Evolutionary conservation across 2,888 invertebrate genomes (phyloP).

Genomic region (Cataglyphis albicans): DNA sequence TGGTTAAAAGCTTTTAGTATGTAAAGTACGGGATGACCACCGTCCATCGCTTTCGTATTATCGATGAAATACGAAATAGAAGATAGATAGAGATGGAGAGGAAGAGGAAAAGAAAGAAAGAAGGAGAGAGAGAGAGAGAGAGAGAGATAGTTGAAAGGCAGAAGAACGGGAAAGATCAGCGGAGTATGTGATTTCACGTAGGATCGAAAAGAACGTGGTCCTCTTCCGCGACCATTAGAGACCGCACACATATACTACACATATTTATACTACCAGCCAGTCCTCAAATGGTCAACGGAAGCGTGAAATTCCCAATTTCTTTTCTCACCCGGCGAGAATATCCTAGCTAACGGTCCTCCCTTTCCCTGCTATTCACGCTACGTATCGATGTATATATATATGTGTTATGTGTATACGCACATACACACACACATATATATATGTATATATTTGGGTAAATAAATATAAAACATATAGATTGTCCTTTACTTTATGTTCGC

Average conservation of each 20-base stretch:
- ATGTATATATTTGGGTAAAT: conserved; percentile 4
- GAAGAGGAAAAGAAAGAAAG: not conserved
- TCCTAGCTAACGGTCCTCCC: conserved; percentile 62
- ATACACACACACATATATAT: too few relatives aligned
- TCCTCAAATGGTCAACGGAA: conserved; percentile 81
- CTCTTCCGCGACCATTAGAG: conserved; percentile 74
- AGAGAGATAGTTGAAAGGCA: conserved; percentile 32
- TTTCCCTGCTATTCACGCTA: conserved; percentile 39
- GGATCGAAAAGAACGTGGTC: conserved; percentile 70
- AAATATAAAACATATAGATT: conserved; percentile 18
- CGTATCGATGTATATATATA: too few relatives aligned
- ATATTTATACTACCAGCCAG: conserved; percentile 69
- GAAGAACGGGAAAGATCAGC: conserved; percentile 22
- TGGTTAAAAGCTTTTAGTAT: conserved; percentile 64
- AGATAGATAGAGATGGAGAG: conserved; percentile 15
- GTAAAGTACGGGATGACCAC: conserved; percentile 63
- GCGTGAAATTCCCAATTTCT: conserved; percentile 85
- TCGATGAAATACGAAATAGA: conserved; percentile 64
- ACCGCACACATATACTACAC: conserved; percentile 61
- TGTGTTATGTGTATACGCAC: not conserved
- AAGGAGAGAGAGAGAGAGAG: conserved; percentile 5
- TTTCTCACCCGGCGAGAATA: conserved; percentile 79
- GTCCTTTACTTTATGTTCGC: conserved; percentile 2
- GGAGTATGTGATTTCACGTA: conserved; percentile 64
- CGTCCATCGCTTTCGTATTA: conserved; percentile 65